Evolutionary conservation across 2,888 invertebrate genomes (phyloP).

Genomic region (Oscheius myriophilus): DNA sequence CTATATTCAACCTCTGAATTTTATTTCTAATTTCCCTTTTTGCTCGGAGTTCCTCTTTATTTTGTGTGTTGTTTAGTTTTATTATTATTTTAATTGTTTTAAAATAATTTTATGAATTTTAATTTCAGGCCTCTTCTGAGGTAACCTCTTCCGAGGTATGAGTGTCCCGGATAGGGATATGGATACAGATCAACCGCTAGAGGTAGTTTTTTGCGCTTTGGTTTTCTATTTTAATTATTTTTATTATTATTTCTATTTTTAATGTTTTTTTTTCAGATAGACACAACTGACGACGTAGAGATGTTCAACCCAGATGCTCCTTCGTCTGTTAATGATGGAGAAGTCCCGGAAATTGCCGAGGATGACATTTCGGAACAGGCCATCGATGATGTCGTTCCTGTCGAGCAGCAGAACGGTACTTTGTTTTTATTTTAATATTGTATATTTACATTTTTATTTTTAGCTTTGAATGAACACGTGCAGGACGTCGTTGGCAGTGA

Average conservation of each 20-base stretch:
- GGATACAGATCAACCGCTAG: conserved; percentile 20
- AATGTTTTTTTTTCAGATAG: neutral
- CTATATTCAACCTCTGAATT: too few relatives aligned
- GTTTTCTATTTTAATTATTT: neutral
- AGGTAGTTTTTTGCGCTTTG: conserved; percentile 6
- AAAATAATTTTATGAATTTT: too few relatives aligned
- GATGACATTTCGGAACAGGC: conserved; percentile 1
- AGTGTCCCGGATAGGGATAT: conserved; percentile 26
- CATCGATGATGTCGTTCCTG: neutral
- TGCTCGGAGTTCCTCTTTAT: too few relatives aligned
- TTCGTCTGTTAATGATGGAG: conserved; percentile 9
- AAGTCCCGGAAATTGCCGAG: conserved; percentile 20
- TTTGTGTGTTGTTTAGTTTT: too few relatives aligned
- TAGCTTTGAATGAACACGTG: neutral
- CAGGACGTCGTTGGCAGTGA: neutral
- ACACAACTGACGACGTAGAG: conserved; percentile 13
- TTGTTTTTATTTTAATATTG: neutral
- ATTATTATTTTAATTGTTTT: too few relatives aligned
- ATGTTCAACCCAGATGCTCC: conserved; percentile 15
- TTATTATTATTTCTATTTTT: too few relatives aligned
- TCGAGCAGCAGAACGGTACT: neutral
- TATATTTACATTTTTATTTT: neutral
- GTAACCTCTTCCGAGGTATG: neutral
- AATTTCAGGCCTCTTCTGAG: too few relatives aligned
- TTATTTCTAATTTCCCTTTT: too few relatives aligned